Evolutionary conservation across 2,888 invertebrate genomes (phyloP), one percentile per base, ranked within the genome.

Genomic region (Caenorhabditis panamensis): DNA sequence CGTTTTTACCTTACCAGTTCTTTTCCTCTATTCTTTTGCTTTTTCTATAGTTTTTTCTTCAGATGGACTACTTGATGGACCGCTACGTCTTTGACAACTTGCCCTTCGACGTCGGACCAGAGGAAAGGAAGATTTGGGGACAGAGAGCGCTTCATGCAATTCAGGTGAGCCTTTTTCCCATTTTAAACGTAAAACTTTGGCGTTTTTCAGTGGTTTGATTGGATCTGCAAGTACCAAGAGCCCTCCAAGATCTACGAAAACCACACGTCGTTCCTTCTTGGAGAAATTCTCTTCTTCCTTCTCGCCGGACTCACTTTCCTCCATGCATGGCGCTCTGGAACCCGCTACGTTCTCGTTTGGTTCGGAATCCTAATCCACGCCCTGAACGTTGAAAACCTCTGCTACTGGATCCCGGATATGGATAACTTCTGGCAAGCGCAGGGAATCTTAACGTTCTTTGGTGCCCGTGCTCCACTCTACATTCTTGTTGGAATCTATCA

Each of bases 371-470:
- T 95, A n/a, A 91, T 95, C 2, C 95, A 95, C 89, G 95, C 95
- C 2, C 85, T 95, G 1, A 93, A 94, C 0, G 93, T 94, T 31
- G 95, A 95, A 91, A 93, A 93, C 85, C 92, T 95, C 89, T 94
- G 94, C 84, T 94, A 95, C 89, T 93, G 93, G 82, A 88, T 94
- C 22, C 94, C 95, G 0, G 94, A 95, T 80, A 94, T 94, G 79
- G 95, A 95, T 91, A 95, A 95, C 91, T 95, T 95, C 91, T 95
- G 95, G 95, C 95, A 95, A 90, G 94, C 95, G 0, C 76, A 90
- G 80, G 90, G 90, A 1, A 94, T 94, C 0, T 91, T 95, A 28
- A 94, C 95, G 82, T 93, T 95, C 76, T 91, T 95, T 22, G 95
- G 95, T 6, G 92, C 93, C 37, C 92, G 95, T 54, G 91, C 95